A percentile compares a stretch with the other conserved stretches of the same genome.
Evolutionary conservation across 2,888 invertebrate genomes (phyloP).

Genomic region (Brachypalpus laphriformis): DNA sequence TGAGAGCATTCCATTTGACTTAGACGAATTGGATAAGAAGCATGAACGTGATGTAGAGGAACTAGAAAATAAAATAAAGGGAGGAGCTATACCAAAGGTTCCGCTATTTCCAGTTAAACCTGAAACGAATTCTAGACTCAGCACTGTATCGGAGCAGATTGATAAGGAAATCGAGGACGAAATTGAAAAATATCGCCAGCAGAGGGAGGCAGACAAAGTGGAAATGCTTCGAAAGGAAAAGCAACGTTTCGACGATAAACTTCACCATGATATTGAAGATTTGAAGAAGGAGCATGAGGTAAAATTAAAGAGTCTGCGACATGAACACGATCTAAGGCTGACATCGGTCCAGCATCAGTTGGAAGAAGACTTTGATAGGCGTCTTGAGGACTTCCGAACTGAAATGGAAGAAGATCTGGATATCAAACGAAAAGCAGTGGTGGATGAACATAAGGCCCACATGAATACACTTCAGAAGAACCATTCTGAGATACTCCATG

Average conservation of each 20-base stretch:
- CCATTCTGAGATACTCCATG: constrained; percentile 81
- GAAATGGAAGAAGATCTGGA: constrained; percentile 83
- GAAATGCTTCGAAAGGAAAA: constrained; percentile 83
- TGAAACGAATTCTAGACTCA: constrained; percentile 33
- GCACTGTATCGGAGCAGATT: constrained; percentile 6
- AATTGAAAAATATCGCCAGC: constrained; percentile 76
- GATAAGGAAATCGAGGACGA: constrained; percentile 78
- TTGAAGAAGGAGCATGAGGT: constrained; percentile 79
- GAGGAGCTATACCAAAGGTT: constrained; percentile 75
- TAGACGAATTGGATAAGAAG: constrained; percentile 82
- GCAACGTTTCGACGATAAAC: constrained; percentile 81
- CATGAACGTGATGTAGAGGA: constrained; percentile 81
- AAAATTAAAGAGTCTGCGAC: constrained; percentile 82
- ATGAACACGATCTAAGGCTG: constrained; percentile 80
- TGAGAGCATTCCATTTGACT: constrained; percentile 84
- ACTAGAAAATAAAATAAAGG: constrained; percentile 84
- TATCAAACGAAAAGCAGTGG: constrained; percentile 84
- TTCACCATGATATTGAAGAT: constrained; percentile 78
- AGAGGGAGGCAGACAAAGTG: constrained; percentile 82
- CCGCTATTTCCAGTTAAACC: constrained; percentile 61
- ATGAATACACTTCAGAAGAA: constrained; percentile 81
- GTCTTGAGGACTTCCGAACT: constrained; percentile 81
- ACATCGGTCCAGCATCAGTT: constrained; percentile 83
- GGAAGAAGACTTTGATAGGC: constrained; percentile 83
- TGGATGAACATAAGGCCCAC: constrained; percentile 83